phyloP scores from a whole-genome alignment of 2,888 invertebrate species.

The Lasius platythorax region DNA sequence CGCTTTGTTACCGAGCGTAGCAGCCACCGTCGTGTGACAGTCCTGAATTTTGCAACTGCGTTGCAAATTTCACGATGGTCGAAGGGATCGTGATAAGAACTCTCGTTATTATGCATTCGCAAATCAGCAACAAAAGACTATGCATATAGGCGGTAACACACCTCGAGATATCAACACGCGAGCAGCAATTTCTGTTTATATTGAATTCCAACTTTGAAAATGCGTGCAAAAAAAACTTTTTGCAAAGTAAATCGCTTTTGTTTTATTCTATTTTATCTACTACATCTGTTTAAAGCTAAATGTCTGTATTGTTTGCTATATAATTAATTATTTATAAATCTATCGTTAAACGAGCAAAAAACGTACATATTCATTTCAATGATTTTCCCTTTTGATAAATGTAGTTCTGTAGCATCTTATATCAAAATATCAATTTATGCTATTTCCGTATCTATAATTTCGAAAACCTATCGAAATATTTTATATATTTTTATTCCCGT shows the following conservation, averaged over 20 bases:
- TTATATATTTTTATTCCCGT: neutral
- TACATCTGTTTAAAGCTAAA: neutral
- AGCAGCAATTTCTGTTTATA: constrained; percentile 23
- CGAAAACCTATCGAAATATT: neutral
- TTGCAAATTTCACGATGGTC: constrained; percentile 60
- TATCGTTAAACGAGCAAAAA: neutral
- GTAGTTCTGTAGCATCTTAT: neutral
- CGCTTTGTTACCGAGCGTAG: constrained; percentile 39
- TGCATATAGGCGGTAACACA: constrained; percentile 18
- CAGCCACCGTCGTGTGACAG: constrained; percentile 23
- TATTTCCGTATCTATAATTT: neutral
- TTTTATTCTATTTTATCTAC: no score
- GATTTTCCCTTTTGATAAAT: neutral
- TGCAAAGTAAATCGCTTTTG: neutral
- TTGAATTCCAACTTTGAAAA: neutral
- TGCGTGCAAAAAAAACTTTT: neutral
- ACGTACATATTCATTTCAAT: neutral
- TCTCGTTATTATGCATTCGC: constrained; percentile 59
- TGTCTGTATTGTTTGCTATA: neutral
- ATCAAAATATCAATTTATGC: neutral
- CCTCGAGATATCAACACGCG: neutral
- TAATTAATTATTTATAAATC: neutral
- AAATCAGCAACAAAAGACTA: constrained; percentile 53
- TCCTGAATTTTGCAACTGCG: constrained; percentile 28
- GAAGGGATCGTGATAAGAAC: constrained; percentile 52